Conservation (phyloP, 2,797 vertebrate genomes). For the Microcaecilia unicolor region DNA sequence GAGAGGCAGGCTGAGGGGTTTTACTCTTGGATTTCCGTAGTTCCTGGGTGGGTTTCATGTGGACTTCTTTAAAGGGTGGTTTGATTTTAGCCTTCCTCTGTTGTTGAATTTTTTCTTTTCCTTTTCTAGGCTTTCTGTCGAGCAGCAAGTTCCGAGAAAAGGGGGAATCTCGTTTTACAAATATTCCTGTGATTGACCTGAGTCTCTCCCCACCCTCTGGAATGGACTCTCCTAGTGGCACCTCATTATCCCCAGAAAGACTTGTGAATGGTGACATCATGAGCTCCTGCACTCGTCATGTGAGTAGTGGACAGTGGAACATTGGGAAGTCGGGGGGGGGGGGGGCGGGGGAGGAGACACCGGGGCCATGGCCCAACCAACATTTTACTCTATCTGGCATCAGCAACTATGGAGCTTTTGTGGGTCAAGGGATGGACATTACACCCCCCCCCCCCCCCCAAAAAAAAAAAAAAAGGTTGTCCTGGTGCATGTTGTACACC, state of each 20-base stretch:
- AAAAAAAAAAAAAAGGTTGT: no score
- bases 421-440: no score
- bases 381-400: no score
- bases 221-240: conserved; percentile 55
- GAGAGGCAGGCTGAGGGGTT: no score
- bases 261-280: conserved; percentile 62
- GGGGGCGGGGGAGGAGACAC: fast-evolving
- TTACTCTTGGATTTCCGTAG: neutral
- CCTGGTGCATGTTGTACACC: no score
- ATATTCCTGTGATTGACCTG: conserved; percentile 76
- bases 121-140: conserved; percentile 53
- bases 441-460: no score
- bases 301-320: conserved; percentile 46
- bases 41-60: conserved; percentile 1
- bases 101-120: neutral
- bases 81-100: neutral
- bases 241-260: conserved; percentile 65
- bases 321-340: neutral
- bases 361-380: no score
- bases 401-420: no score
- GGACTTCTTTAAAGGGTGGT: neutral
- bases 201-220: conserved; percentile 72
- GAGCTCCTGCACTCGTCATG: conserved; percentile 56
- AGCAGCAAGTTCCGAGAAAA: conserved; percentile 56
- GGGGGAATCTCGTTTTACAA: conserved; percentile 54